These are phyloP conservation scores for Trochalopteron elliotii DNA, from an alignment of 2,113 vertebrate genomes.

Conservation along the genomic window DNA sequence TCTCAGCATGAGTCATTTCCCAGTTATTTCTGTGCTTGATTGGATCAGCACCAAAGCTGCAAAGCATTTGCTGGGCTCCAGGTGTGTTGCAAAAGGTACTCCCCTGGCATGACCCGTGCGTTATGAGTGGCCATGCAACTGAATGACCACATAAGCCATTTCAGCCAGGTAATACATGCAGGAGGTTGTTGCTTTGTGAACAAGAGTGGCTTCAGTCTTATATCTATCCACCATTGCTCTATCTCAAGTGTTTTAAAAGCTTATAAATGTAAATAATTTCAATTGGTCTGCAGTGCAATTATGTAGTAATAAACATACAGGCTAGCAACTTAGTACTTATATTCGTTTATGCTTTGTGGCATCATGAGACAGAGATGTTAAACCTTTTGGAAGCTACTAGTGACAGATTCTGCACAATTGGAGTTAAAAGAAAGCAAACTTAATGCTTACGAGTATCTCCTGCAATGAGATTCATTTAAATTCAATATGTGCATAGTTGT, in stretches of 20 bases:
- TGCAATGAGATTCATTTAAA: background rate
- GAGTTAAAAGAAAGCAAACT: background rate
- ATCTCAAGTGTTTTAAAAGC: background rate
- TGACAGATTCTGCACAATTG: background rate
- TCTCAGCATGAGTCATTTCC: constrained; percentile 27
- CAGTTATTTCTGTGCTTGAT: constrained; percentile 9
- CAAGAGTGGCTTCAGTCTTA: background rate
- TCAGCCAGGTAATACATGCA: background rate
- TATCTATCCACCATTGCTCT: background rate
- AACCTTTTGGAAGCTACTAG: background rate
- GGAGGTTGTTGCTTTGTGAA: background rate
- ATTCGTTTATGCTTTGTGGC: background rate
- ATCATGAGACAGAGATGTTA: background rate
- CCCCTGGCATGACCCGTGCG: background rate
- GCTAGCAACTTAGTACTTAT: background rate
- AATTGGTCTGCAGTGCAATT: background rate
- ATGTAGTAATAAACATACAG: background rate
- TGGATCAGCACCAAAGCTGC: constrained; percentile 13
- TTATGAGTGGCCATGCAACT: rapidly evolving
- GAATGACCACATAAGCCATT: background rate
- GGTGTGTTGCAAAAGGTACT: background rate
- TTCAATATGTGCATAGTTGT: background rate
- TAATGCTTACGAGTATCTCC: background rate
- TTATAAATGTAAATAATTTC: background rate
- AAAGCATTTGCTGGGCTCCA: background rate